These are phyloP conservation scores for Microtus montanus DNA, from an alignment of 2,113 vertebrate genomes.

Conservation along the genomic window DNA sequence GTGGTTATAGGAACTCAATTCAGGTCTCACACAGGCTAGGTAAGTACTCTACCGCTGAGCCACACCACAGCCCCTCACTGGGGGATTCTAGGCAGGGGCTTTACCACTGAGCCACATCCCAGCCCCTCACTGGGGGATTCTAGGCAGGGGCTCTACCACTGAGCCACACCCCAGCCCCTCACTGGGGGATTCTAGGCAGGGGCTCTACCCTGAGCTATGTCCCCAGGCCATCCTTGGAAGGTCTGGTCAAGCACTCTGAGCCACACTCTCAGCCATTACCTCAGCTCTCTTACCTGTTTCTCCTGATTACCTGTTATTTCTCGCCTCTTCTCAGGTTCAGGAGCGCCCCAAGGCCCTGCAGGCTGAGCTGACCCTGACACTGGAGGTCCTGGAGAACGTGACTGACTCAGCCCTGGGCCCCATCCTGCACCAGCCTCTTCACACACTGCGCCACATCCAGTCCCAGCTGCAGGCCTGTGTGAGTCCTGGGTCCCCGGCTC, in stretches of 20 bases:
- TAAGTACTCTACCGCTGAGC: background rate
- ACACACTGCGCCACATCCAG: background rate
- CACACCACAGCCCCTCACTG: background rate
- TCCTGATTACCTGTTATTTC: background rate
- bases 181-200: background rate
- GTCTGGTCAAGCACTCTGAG: background rate
- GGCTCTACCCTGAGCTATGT: background rate
- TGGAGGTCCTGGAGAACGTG: constrained; percentile 44
- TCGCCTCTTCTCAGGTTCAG: constrained; percentile 28
- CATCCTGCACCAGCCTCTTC: background rate
- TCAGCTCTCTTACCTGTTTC: background rate
- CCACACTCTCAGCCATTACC: background rate
- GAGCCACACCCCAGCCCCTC: background rate
- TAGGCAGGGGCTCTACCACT: background rate
- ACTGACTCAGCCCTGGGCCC: background rate
- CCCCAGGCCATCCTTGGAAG: background rate
- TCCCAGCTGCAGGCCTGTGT: background rate
- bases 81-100: background rate
- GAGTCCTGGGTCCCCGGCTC: background rate
- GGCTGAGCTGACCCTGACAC: constrained; percentile 50
- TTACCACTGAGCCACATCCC: background rate
- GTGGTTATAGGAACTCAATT: background rate
- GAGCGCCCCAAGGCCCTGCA: constrained; percentile 47
- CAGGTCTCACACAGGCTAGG: background rate
- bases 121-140: background rate